A percentile compares a stretch with the other conserved stretches of the same genome.
These are phyloP conservation scores for Scaptomyza flava DNA, from an alignment of 2,888 invertebrate genomes.

Conservation along the genomic window DNA sequence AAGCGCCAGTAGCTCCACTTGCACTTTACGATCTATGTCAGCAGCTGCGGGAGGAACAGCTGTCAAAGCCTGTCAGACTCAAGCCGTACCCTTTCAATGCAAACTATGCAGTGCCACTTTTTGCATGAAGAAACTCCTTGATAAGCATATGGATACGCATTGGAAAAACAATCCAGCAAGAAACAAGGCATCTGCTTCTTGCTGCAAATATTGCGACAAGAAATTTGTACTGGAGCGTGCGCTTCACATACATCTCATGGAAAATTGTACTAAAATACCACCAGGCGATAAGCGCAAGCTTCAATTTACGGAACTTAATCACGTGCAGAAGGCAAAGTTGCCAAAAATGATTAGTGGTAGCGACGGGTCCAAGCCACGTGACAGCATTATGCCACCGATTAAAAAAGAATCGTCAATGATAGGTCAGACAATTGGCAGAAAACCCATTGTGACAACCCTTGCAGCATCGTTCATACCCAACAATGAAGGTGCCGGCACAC, in stretches of 20 bases:
- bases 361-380: slow-evolving; percentile 21
- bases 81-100: slow-evolving; percentile 47
- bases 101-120: slow-evolving; percentile 69
- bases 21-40: background rate
- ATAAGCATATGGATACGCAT: slow-evolving; percentile 75
- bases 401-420: background rate
- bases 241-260: slow-evolving; percentile 79
- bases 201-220: slow-evolving; percentile 82
- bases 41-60: background rate
- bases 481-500: background rate
- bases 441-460: background rate
- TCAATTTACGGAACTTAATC: slow-evolving; percentile 77
- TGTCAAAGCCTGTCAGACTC: slow-evolving; percentile 4
- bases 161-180: background rate
- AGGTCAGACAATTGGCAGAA: background rate
- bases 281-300: slow-evolving; percentile 81
- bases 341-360: slow-evolving; percentile 50
- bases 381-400: slow-evolving; percentile 18
- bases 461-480: background rate
- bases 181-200: slow-evolving; percentile 18
- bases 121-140: slow-evolving; percentile 62
- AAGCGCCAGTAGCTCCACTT: slow-evolving; percentile 1
- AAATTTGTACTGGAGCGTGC: slow-evolving; percentile 80
- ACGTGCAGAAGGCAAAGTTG: slow-evolving; percentile 76
- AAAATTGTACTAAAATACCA: slow-evolving; percentile 82